A percentile compares a stretch with the other conserved stretches of the same genome.
phyloP scores from a whole-genome alignment of 2,888 invertebrate genomes.

The Orchesellides sinensis region DNA sequence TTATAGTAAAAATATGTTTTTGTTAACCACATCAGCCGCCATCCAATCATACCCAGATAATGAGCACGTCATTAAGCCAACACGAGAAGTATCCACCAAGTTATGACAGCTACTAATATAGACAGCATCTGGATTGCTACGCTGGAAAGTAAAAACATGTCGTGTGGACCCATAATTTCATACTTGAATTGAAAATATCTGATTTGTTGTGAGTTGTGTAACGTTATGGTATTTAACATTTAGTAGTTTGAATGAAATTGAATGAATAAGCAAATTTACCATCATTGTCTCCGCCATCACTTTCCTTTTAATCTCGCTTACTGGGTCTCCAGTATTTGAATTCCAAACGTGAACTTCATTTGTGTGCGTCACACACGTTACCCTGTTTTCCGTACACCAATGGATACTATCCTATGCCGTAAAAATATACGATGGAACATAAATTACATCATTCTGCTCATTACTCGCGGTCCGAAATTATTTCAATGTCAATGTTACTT shows the following conservation, averaged over 20 bases:
- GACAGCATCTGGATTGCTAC: constrained; percentile 68
- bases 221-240: neutral
- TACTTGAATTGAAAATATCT: neutral
- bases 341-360: constrained; percentile 86
- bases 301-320: constrained; percentile 80
- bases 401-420: constrained; percentile 53
- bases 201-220: neutral
- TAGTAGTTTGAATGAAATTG: neutral
- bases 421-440: neutral
- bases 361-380: constrained; percentile 84
- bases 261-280: constrained; percentile 65
- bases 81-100: neutral
- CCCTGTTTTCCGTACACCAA: constrained; percentile 75
- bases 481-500: neutral
- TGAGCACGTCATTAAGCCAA: constrained; percentile 54
- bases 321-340: constrained; percentile 81
- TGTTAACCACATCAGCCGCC: no score
- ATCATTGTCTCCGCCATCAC: constrained; percentile 79
- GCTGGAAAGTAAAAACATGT: constrained; percentile 33
- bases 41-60: constrained; percentile 62
- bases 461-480: neutral
- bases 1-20: no score
- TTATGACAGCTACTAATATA: constrained; percentile 60
- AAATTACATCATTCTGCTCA: no score
- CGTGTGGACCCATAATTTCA: neutral